A percentile compares a stretch with the other conserved stretches of the same genome.
Conservation (phyloP, 2,113 vertebrate genomes). For the Trachemys scripta region DNA sequence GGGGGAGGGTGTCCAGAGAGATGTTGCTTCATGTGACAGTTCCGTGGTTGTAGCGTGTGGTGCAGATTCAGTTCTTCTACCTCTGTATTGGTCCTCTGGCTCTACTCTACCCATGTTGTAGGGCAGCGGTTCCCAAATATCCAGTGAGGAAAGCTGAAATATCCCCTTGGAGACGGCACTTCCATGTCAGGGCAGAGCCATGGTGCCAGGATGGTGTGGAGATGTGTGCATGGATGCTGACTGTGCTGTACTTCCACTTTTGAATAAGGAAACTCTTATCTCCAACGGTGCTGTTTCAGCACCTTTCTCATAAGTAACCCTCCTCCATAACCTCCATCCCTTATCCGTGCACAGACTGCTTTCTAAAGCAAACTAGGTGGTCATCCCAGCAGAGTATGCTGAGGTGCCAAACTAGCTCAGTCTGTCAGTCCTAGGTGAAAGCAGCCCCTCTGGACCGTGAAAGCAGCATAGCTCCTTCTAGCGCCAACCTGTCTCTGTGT, state of each 20-base stretch:
- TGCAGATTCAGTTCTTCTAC: not conserved
- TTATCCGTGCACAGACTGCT: not conserved
- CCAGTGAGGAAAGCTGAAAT: no score
- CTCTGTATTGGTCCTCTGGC: not conserved
- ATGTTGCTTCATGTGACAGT: accelerated
- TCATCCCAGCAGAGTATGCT: not conserved
- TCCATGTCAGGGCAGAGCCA: not conserved
- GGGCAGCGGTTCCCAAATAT: no score
- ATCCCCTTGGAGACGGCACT: not conserved
- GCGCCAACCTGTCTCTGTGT: not conserved
- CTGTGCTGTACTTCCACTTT: not conserved
- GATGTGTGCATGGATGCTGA: not conserved
- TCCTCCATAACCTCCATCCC: not conserved
- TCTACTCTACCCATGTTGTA: no score
- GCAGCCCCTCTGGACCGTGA: not conserved
- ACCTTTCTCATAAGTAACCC: not conserved
- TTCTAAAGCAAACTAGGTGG: not conserved
- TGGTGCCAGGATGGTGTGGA: not conserved
- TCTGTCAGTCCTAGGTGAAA: not conserved
- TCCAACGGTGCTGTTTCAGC: not conserved
- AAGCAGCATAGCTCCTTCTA: not conserved
- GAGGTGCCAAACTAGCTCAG: not conserved
- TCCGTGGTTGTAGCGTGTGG: not conserved
- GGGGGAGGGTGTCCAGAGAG: not conserved
- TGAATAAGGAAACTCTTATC: not conserved